phyloP scores from a whole-genome alignment of 53 echinoderm and acorn worm genomes.

The Echinometra lucunter region DNA sequence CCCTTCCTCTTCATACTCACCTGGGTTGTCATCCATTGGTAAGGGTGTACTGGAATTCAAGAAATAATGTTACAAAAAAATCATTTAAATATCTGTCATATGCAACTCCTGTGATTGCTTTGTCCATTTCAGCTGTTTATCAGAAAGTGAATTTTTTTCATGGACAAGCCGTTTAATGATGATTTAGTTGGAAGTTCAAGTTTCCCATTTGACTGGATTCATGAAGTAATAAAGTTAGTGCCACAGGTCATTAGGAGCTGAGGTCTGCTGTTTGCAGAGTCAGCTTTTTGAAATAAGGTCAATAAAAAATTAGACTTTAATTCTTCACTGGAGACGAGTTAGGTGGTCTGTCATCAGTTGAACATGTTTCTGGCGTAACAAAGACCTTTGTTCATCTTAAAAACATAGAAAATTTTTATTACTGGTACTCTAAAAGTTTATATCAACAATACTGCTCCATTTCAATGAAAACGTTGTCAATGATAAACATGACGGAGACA shows the following conservation, averaged over 20 bases:
- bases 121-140: background rate
- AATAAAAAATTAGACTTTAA: too few relatives aligned
- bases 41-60: background rate
- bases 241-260: background rate
- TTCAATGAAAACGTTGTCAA: too few relatives aligned
- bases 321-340: too few relatives aligned
- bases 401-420: too few relatives aligned
- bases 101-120: background rate
- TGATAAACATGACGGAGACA: too few relatives aligned
- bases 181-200: background rate
- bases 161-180: background rate
- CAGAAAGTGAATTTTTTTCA: background rate
- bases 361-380: too few relatives aligned
- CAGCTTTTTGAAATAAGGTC: background rate
- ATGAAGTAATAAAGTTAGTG: too few relatives aligned
- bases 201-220: background rate
- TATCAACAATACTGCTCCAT: too few relatives aligned
- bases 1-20: slow-evolving; percentile 30
- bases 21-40: slow-evolving; percentile 21
- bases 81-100: background rate
- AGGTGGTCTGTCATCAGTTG: too few relatives aligned
- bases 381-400: too few relatives aligned
- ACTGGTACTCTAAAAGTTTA: too few relatives aligned
- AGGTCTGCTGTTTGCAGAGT: background rate
- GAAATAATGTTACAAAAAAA: background rate